Evolutionary conservation across 2,113 vertebrate genomes (phyloP).

Genomic region (Halcyon senegalensis): DNA sequence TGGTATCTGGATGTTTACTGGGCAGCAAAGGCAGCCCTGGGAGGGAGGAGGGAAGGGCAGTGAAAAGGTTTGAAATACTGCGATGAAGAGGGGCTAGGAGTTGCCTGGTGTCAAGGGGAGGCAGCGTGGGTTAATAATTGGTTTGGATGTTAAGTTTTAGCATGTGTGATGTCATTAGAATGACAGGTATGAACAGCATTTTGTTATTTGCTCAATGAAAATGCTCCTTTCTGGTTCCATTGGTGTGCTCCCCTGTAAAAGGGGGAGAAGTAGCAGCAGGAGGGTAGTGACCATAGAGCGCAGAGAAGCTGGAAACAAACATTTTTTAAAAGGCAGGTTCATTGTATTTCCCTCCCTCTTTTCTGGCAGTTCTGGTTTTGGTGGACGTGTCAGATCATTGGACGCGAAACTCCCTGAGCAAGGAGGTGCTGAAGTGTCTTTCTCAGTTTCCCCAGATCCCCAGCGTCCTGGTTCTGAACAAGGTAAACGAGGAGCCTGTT

Average conservation of each 20-base stretch:
- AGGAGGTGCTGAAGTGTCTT: slow-evolving; percentile 86
- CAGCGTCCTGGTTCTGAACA: slow-evolving; percentile 92
- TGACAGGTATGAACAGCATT: accelerated
- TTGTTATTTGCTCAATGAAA: not conserved
- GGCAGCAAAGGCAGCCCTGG: not conserved
- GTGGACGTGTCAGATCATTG: slow-evolving; percentile 91
- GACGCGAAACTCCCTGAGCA: slow-evolving; percentile 79
- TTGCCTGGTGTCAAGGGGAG: not conserved
- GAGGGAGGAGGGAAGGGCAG: not conserved
- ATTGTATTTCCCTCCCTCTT: not conserved
- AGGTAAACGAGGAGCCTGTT: slow-evolving; percentile 73
- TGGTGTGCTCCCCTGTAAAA: not conserved
- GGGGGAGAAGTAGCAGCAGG: not conserved
- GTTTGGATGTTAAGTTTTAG: not conserved
- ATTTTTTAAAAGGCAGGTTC: not conserved
- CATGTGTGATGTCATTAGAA: accelerated
- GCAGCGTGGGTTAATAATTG: not conserved
- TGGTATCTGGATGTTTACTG: not conserved
- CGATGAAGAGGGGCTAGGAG: not conserved
- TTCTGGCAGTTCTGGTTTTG: slow-evolving; percentile 85
- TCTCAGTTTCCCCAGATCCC: slow-evolving; percentile 79
- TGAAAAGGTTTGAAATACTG: not conserved
- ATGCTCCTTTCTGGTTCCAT: not conserved
- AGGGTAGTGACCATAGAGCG: accelerated
- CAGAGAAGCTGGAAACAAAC: not conserved